Evolutionary conservation across 2,888 invertebrate genomes (phyloP).

Genomic region (Hoplodrina blanda): DNA sequence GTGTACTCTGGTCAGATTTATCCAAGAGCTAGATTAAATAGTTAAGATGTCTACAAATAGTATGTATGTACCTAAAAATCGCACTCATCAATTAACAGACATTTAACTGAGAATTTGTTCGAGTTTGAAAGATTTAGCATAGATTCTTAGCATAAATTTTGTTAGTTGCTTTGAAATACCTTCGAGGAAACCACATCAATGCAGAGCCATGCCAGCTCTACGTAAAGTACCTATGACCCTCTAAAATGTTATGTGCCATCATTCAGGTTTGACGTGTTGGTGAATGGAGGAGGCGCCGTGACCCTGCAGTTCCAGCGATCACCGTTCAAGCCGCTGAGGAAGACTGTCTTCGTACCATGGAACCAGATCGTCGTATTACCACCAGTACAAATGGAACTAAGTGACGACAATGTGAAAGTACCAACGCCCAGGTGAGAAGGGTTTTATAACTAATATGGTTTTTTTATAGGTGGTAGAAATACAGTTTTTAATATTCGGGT

Average conservation of each 20-base stretch:
- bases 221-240: not conserved
- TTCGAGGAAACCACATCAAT: not conserved
- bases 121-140: not conserved
- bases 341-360: slow-evolving; percentile 98
- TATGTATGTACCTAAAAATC: too few species aligned
- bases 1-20: not conserved
- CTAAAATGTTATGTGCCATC: slow-evolving; percentile 34
- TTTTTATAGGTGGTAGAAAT: slow-evolving; percentile 27
- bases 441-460: slow-evolving; percentile 6
- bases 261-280: slow-evolving; percentile 98
- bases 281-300: slow-evolving; percentile 99
- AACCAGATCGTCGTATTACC: slow-evolving; percentile 98
- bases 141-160: not conserved
- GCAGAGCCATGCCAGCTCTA: not conserved
- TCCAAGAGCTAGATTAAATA: not conserved
- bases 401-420: slow-evolving; percentile 92
- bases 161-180: not conserved
- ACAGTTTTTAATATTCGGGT: slow-evolving; percentile 20
- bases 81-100: too few species aligned
- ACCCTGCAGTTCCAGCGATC: slow-evolving; percentile 98
- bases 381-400: slow-evolving; percentile 96
- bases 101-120: slow-evolving; percentile 28
- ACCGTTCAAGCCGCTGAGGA: slow-evolving; percentile 96
- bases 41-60: not conserved
- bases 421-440: slow-evolving; percentile 84